Evolutionary conservation across 2,113 vertebrate species (phyloP).

Genomic region (Thryonomys swinderianus): DNA sequence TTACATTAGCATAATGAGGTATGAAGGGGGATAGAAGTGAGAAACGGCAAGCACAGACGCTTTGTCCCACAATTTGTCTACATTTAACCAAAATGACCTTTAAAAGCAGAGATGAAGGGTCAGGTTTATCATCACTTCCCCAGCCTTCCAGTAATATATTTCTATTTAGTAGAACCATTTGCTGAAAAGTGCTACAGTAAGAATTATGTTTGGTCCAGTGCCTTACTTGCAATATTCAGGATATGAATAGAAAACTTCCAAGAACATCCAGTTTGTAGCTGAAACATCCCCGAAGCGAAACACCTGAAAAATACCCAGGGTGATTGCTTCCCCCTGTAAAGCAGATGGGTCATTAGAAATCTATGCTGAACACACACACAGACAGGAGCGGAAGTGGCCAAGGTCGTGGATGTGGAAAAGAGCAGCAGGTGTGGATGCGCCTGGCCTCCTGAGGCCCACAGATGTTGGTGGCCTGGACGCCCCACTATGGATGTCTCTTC

Average conservation of each 20-base stretch:
- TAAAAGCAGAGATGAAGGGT: slow-evolving; percentile 78
- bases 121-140: slow-evolving; percentile 78
- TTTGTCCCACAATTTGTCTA: slow-evolving; percentile 74
- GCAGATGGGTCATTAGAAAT: slow-evolving; percentile 3
- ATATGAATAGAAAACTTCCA: slow-evolving; percentile 25
- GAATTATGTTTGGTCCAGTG: slow-evolving; percentile 67
- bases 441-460: not conserved
- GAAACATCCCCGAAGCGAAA: slow-evolving; percentile 57
- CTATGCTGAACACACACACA: not conserved
- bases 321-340: not conserved
- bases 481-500: not conserved
- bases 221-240: not conserved
- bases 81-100: slow-evolving; percentile 83
- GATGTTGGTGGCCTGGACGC: not conserved
- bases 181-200: slow-evolving; percentile 76
- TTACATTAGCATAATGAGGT: slow-evolving; percentile 75
- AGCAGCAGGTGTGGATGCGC: not conserved
- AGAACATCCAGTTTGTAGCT: slow-evolving; percentile 24
- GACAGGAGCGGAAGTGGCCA: not conserved
- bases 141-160: slow-evolving; percentile 81
- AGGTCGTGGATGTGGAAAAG: not conserved
- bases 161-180: slow-evolving; percentile 82
- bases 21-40: slow-evolving; percentile 15
- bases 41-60: slow-evolving; percentile 68
- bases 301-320: not conserved